phyloP scores from a whole-genome alignment of 1,140 invertebrate genomes.

The Drosophila kohkoa region DNA sequence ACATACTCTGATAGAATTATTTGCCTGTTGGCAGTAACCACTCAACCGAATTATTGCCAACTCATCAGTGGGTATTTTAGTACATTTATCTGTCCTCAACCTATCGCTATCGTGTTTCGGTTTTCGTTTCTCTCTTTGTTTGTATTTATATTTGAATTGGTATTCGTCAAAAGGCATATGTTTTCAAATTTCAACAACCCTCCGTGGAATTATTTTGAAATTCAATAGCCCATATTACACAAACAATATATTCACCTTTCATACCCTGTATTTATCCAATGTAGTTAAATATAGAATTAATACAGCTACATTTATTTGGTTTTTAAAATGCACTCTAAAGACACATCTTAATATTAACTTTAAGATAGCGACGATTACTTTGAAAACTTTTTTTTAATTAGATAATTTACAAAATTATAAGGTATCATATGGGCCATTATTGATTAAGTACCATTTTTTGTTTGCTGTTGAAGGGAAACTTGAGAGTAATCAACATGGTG shows the following conservation, averaged over 20 bases:
- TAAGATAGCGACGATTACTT: too few relatives aligned
- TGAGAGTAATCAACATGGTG: conserved; percentile 39
- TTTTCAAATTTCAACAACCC: conserved; percentile 62
- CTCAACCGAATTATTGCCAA: conserved; percentile 82
- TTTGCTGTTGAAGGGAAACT: conserved; percentile 50
- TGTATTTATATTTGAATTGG: conserved; percentile 33
- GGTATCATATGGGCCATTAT: background rate
- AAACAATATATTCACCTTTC: background rate
- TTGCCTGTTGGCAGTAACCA: conserved; percentile 80
- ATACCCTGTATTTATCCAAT: conserved; percentile 4
- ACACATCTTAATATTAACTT: too few relatives aligned
- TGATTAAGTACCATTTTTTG: background rate
- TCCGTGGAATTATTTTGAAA: conserved; percentile 52
- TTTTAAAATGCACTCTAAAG: too few relatives aligned
- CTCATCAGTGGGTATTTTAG: conserved; percentile 80
- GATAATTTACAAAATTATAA: background rate
- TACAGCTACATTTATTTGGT: too few relatives aligned
- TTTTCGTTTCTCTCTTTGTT: background rate
- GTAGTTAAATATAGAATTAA: background rate
- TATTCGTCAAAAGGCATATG: conserved; percentile 69
- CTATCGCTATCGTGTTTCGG: background rate
- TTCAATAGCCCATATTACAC: conserved; percentile 46
- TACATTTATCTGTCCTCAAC: conserved; percentile 59
- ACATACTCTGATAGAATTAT: conserved; percentile 62
- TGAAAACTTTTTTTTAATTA: too few relatives aligned